Percentiles rank a stretch among this genome's conserved stretches.
These are phyloP conservation scores for Onychomys leucogaster DNA, from an alignment of 2,797 vertebrate species.

Conservation along the genomic window DNA sequence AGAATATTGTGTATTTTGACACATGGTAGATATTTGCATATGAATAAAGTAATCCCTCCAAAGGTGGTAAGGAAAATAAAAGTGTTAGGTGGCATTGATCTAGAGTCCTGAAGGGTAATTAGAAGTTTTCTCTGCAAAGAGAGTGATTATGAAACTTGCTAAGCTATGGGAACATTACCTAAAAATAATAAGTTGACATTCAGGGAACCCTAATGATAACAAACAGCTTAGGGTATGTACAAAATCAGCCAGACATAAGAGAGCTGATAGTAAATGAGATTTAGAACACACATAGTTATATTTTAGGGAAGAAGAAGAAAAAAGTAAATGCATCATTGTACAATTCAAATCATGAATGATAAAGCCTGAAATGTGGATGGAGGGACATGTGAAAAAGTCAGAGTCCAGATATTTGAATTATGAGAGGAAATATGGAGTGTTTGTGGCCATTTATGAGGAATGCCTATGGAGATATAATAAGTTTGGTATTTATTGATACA, in stretches of 20 bases:
- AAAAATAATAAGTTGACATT: background rate
- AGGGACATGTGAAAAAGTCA: background rate
- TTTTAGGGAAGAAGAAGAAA: background rate
- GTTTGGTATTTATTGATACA: background rate
- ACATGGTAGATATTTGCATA: background rate
- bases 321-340: background rate
- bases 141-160: conserved; percentile 22
- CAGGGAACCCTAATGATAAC: conserved; percentile 16
- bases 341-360: background rate
- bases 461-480: background rate
- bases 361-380: background rate
- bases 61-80: background rate
- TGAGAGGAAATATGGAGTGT: background rate
- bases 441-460: background rate
- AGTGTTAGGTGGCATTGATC: background rate
- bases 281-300: background rate
- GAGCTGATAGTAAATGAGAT: background rate
- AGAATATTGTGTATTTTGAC: background rate
- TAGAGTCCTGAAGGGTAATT: conserved; percentile 57
- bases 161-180: background rate
- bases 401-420: background rate
- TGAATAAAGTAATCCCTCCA: background rate
- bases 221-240: background rate
- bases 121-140: conserved; percentile 18
- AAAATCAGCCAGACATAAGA: background rate